Base-by-base conservation (phyloP, 2,113 vertebrate species). In the Struthio camelus region DNA sequence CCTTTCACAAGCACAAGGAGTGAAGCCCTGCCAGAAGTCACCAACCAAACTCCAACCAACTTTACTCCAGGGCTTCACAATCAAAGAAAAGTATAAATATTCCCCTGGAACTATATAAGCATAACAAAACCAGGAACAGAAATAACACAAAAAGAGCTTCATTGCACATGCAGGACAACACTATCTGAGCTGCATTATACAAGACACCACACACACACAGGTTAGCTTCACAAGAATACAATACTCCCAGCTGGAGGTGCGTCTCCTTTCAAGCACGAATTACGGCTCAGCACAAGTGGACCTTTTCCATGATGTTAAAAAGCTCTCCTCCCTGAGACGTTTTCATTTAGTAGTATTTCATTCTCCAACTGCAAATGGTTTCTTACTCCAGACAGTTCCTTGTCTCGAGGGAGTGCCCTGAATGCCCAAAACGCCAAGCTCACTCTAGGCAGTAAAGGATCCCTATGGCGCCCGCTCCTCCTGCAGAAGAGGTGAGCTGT, bases 341-440 rank as follows among this genome's bases (percentile, higher is more conserved):
- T 62, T 80, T 69, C 44, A 28, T 72, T 92, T 48, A 76, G 28
- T 40, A 81, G 28, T 10, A 28, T 65, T 87, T 93, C 87, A 89
- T 80, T 89, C 91, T 91, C 67, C 66, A 53, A 81, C 75, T 94
- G 79, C 84, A 84, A 85, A 91, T 8, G 77, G 23, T 62, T 80
- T 72, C 81, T 77, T 44, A 89, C 15, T 69, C 80, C 69, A 94
- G 70, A 71, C 65, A 30, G 53, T 4, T 78, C 56, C 84, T 38
- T 30, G 22, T 77, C 64, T 24, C 0, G 0, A 80, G 44, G 50
- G 25, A 69, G 25, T 62, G 71, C 58, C 75, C 22, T 34, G 70
- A 61, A 92, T 61, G 56, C 42, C 61, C 73, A 34, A 91, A 94
- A 38, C 10, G 32, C n/a, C 6, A 2, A 92, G 56, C 32, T 89